Percentiles rank a stretch among this genome's conserved stretches.
Conservation (phyloP, 2,888 invertebrate species). For the Cephus pulcher region DNA sequence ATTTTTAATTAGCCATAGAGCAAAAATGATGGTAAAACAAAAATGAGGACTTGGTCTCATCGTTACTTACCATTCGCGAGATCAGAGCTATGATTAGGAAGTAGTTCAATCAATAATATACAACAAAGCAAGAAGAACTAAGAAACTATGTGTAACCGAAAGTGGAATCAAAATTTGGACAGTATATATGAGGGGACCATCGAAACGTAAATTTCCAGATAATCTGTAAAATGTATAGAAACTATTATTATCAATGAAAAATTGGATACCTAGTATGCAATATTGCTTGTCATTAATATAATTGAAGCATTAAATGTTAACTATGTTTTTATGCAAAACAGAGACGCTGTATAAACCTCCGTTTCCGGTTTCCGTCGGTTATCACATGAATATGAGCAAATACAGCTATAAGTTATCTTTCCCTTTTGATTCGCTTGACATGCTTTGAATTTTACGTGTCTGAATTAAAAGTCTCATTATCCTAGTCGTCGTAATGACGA, state of each 20-base stretch:
- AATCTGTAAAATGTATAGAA: constrained; percentile 4
- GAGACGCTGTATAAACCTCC: constrained; percentile 32
- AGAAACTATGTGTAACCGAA: background rate
- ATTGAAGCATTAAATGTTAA: constrained; percentile 39
- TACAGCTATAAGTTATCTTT: constrained; percentile 27
- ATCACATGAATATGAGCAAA: constrained; percentile 55
- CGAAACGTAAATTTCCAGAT: background rate
- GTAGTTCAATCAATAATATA: background rate
- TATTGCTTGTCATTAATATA: constrained; percentile 34
- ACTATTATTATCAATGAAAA: constrained; percentile 2
- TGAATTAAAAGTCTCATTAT: background rate
- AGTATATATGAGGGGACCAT: background rate
- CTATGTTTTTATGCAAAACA: constrained; percentile 22
- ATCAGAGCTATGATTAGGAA: background rate
- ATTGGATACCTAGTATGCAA: constrained; percentile 13
- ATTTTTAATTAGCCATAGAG: too few species aligned
- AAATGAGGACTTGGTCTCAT: background rate
- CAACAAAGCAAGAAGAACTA: background rate
- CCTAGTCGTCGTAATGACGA: background rate
- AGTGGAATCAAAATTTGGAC: background rate
- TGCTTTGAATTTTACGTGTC: background rate
- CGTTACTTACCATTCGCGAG: background rate
- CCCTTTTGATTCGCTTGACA: constrained; percentile 36
- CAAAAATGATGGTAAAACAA: background rate
- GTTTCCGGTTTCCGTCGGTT: constrained; percentile 42